Conservation (phyloP, 2,113 vertebrate species). For the Rhabdornis inornatus region DNA sequence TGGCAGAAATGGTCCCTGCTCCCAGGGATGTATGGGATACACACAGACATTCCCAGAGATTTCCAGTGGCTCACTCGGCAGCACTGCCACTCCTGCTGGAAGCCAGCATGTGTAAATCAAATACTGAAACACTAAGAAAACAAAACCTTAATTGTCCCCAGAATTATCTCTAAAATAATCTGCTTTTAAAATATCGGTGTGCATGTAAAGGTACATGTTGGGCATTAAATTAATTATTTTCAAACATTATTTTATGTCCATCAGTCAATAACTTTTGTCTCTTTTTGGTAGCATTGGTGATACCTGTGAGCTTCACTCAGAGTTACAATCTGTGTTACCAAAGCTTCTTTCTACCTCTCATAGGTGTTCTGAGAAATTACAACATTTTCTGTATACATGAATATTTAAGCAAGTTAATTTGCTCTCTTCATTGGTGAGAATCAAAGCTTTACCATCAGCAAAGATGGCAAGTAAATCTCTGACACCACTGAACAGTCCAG, state of each 20-base stretch:
- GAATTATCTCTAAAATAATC: background rate
- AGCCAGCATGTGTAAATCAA: background rate
- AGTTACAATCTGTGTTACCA: background rate
- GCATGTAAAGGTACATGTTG: background rate
- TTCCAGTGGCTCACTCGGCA: accelerated
- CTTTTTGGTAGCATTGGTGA: background rate
- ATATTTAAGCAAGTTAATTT: background rate
- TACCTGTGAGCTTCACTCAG: background rate
- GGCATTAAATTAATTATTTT: background rate
- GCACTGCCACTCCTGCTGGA: background rate
- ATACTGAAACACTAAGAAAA: background rate
- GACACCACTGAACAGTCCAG: background rate
- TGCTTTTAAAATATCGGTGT: background rate
- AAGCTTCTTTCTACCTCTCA: background rate
- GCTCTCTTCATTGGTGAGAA: background rate
- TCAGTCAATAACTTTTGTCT: background rate
- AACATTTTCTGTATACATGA: background rate
- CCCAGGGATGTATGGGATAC: background rate
- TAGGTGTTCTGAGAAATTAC: background rate
- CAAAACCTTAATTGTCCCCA: background rate
- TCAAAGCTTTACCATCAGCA: background rate
- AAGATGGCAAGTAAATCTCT: background rate
- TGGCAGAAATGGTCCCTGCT: background rate
- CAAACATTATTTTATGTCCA: background rate
- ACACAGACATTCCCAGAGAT: background rate